Percentiles rank a stretch among this genome's conserved stretches.
Evolutionary conservation across 1,140 invertebrate genomes (phyloP).

Genomic region (Leptopilina boulardi): DNA sequence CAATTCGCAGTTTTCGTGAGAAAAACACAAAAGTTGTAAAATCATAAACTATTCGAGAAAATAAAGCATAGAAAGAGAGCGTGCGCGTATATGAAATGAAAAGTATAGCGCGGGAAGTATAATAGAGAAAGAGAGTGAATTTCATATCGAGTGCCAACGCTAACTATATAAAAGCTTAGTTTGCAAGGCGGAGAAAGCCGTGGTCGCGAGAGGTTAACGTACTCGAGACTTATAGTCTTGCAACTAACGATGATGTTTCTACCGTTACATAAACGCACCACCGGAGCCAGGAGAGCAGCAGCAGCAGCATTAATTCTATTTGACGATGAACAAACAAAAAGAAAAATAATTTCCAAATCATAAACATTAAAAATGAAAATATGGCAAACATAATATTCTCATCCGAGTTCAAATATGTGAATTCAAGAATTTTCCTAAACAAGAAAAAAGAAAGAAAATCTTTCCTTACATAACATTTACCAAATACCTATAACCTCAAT

Average conservation of each 20-base stretch:
- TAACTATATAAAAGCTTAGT: constrained; percentile 27
- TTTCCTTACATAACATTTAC: no score
- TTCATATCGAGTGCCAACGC: constrained; percentile 27
- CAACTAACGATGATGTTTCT: constrained; percentile 68
- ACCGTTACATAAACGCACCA: constrained; percentile 64
- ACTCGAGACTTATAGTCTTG: constrained; percentile 58
- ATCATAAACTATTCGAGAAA: not conserved
- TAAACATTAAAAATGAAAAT: no score
- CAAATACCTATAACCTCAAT: no score
- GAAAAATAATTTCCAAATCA: not conserved
- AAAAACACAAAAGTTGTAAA: not conserved
- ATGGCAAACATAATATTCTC: no score
- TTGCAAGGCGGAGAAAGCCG: constrained; percentile 59
- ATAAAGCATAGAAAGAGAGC: not conserved
- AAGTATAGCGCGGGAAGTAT: not conserved
- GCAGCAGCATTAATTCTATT: constrained; percentile 4
- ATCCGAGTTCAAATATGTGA: no score
- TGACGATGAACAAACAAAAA: not conserved
- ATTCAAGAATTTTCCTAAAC: no score
- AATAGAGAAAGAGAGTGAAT: constrained; percentile 24
- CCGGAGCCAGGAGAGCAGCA: not conserved
- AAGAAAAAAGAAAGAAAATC: no score
- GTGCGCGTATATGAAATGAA: not conserved
- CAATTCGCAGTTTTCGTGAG: no score
- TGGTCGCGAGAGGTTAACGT: constrained; percentile 58